Percentiles rank a stretch among this genome's conserved stretches.
These are phyloP conservation scores for Planococcus citri DNA, from an alignment of 1,140 invertebrate genomes.

Conservation along the genomic window DNA sequence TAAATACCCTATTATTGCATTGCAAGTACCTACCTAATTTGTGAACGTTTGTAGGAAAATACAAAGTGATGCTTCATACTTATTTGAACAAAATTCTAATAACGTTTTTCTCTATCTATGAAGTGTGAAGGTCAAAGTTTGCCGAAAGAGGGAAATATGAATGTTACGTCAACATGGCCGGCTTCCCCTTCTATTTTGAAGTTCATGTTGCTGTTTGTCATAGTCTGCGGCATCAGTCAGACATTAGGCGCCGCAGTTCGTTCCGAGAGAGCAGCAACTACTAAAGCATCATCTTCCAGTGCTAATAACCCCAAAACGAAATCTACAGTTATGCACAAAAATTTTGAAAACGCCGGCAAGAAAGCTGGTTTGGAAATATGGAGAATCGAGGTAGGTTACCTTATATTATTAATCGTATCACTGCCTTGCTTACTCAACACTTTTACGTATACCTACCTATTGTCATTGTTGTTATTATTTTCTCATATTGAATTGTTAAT, in stretches of 20 bases:
- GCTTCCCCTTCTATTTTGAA: not conserved
- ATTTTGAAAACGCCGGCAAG: slow-evolving; percentile 40
- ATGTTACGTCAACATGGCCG: not conserved
- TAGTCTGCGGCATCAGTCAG: not conserved
- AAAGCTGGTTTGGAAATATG: slow-evolving; percentile 49
- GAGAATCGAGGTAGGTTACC: slow-evolving; percentile 48
- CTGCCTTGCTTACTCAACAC: not conserved
- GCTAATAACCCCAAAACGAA: no score
- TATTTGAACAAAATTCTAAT: not conserved
- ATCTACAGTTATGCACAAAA: slow-evolving; percentile 28
- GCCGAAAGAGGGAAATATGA: slow-evolving; percentile 5
- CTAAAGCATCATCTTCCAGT: not conserved
- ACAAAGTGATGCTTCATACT: no score
- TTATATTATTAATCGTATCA: not conserved
- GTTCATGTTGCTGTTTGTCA: not conserved
- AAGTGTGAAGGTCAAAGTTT: slow-evolving; percentile 14
- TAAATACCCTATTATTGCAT: no score
- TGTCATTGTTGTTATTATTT: no score
- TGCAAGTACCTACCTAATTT: no score
- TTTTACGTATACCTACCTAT: not conserved
- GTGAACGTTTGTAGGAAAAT: no score
- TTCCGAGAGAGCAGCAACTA: not conserved
- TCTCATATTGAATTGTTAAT: no score
- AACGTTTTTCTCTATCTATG: not conserved
- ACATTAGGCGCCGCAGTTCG: not conserved